phyloP scores from a whole-genome alignment of 2,888 invertebrate genomes.

The Lingula anatina region DNA sequence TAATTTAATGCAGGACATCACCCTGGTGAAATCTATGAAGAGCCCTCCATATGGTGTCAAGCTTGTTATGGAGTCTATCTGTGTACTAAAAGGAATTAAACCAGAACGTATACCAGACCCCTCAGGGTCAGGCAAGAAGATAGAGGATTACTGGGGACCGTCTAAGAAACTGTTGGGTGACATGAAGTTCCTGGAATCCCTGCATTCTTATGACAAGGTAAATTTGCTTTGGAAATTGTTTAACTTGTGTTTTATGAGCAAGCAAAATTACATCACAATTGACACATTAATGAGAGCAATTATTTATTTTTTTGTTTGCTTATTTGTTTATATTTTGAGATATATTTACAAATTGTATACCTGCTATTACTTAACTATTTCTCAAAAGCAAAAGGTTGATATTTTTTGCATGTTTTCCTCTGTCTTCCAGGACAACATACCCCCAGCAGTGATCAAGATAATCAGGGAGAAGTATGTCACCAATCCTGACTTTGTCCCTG shows the following conservation, averaged over 20 bases:
- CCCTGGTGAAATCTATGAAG: slow-evolving; percentile 53
- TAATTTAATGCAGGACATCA: slow-evolving; percentile 51
- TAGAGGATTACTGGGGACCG: slow-evolving; percentile 53
- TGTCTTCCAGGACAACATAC: slow-evolving; percentile 46
- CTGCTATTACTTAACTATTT: too few species aligned
- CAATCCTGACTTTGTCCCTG: slow-evolving; percentile 86
- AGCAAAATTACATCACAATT: too few species aligned
- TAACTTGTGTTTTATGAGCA: too few species aligned
- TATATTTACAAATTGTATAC: too few species aligned
- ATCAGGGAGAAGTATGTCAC: slow-evolving; percentile 54
- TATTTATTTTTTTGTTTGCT: too few species aligned
- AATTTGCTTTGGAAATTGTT: not conserved
- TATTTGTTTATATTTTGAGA: too few species aligned
- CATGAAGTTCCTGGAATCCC: slow-evolving; percentile 51
- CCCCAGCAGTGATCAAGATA: slow-evolving; percentile 41
- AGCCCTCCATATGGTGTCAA: slow-evolving; percentile 49
- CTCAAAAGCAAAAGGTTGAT: too few species aligned
- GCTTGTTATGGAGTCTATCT: slow-evolving; percentile 52
- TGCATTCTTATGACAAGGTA: slow-evolving; percentile 50
- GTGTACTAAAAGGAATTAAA: slow-evolving; percentile 51
- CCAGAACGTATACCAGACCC: slow-evolving; percentile 52
- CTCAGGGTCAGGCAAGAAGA: slow-evolving; percentile 50
- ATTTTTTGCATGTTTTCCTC: not conserved
- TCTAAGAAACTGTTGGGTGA: slow-evolving; percentile 51
- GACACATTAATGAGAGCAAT: too few species aligned